A percentile compares a stretch with the other conserved stretches of the same genome.
Conservation (phyloP, 2,888 invertebrate genomes). For the Lampropteryx suffumata region DNA sequence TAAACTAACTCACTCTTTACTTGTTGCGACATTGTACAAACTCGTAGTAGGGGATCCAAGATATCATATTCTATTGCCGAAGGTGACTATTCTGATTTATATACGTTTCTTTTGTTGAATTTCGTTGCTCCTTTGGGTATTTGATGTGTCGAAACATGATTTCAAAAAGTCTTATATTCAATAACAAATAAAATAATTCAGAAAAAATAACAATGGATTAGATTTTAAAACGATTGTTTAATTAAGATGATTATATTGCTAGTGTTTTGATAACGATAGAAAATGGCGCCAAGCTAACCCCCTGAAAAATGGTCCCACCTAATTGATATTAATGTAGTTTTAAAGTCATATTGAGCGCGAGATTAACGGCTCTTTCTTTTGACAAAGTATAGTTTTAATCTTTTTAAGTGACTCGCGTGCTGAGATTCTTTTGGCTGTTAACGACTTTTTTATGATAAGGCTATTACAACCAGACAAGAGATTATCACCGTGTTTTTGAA, state of each 20-base stretch:
- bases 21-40: too few relatives aligned
- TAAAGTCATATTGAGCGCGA: conserved; percentile 18
- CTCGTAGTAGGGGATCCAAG: too few relatives aligned
- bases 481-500: conserved; percentile 3
- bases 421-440: conserved; percentile 21
- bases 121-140: conserved; percentile 2
- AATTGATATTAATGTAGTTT: conserved; percentile 34
- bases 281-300: too few relatives aligned
- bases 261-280: too few relatives aligned
- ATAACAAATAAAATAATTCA: too few relatives aligned
- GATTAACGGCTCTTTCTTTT: conserved; percentile 16
- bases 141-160: too few relatives aligned
- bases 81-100: conserved; percentile 74
- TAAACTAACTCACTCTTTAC: too few relatives aligned
- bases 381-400: conserved; percentile 24
- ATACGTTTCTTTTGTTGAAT: conserved; percentile 5
- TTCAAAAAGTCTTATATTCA: too few relatives aligned
- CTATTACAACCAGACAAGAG: conserved; percentile 21
- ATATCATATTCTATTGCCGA: conserved; percentile 91
- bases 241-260: too few relatives aligned
- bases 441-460: conserved; percentile 21
- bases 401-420: conserved; percentile 9
- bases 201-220: too few relatives aligned
- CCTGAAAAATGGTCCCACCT: background rate
- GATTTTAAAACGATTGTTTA: too few relatives aligned